Conservation (phyloP, 2,113 vertebrate species). For the Thinocorus orbignyianus region DNA sequence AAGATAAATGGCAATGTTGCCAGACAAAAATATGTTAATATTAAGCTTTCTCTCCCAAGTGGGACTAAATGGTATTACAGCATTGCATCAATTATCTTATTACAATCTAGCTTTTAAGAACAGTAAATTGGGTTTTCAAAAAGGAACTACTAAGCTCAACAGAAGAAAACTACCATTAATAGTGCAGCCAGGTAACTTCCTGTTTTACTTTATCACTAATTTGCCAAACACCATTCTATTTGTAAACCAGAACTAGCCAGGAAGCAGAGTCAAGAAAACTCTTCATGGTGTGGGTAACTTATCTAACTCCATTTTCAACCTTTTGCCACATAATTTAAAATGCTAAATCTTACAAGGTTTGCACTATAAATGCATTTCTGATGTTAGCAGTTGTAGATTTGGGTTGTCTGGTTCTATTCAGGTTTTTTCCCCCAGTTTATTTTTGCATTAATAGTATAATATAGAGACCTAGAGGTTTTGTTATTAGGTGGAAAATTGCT, state of each 20-base stretch:
- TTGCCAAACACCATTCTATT: background rate
- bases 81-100: background rate
- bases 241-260: background rate
- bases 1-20: constrained; percentile 37
- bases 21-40: constrained; percentile 33
- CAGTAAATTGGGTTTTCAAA: background rate
- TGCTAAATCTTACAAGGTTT: background rate
- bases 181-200: background rate
- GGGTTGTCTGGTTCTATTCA: background rate
- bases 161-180: background rate
- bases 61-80: background rate
- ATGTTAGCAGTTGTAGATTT: background rate
- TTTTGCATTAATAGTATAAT: background rate
- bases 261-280: background rate
- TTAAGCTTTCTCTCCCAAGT: background rate
- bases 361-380: background rate
- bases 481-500: background rate
- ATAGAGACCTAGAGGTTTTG: background rate
- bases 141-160: background rate
- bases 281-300: background rate
- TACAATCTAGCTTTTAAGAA: background rate
- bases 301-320: background rate
- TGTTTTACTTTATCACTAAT: background rate
- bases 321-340: background rate
- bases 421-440: background rate